Conservation (phyloP, 2,113 vertebrate genomes). For the Oryctolagus cuniculus region DNA sequence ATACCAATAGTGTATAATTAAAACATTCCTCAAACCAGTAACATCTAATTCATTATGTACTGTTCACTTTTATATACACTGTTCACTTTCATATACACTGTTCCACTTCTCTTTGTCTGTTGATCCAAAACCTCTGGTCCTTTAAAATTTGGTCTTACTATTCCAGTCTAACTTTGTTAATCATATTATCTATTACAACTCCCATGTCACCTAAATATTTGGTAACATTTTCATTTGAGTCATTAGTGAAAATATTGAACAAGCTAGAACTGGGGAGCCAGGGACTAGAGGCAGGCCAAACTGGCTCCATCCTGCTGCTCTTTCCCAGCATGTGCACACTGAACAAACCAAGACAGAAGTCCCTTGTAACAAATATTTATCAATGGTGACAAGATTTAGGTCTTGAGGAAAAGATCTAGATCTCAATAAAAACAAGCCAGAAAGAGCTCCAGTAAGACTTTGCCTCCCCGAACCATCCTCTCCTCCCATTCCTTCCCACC, state of each 20-base stretch:
- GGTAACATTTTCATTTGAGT: neutral
- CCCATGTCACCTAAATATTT: neutral
- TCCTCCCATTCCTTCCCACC: too few relatives aligned
- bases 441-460: too few relatives aligned
- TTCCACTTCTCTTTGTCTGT: too few relatives aligned
- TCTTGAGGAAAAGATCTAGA: too few relatives aligned
- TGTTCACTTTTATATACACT: neutral
- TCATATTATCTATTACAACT: neutral
- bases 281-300: too few relatives aligned
- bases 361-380: too few relatives aligned
- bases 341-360: too few relatives aligned
- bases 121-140: neutral
- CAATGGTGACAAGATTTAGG: too few relatives aligned
- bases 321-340: too few relatives aligned
- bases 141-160: constrained; percentile 1
- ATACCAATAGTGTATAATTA: neutral
- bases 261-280: neutral
- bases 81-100: neutral
- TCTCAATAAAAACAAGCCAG: too few relatives aligned
- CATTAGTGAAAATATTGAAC: neutral
- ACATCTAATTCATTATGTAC: neutral
- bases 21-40: neutral
- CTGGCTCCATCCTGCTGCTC: too few relatives aligned
- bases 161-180: neutral
- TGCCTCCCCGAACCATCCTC: too few relatives aligned